Evolutionary conservation across 2,888 invertebrate species (phyloP).

Genomic region (Luperina nickerlii): DNA sequence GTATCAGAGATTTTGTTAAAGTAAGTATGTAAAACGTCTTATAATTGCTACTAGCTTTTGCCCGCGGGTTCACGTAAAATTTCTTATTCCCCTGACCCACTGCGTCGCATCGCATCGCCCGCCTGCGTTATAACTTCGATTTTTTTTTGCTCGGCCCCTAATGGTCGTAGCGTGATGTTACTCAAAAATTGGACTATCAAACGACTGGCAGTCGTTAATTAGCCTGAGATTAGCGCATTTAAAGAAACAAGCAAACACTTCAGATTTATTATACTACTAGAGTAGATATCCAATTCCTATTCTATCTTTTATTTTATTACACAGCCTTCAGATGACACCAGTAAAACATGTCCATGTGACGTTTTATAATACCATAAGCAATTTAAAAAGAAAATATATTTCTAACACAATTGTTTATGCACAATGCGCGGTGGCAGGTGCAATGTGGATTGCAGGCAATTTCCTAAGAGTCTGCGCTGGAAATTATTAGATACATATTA

Average conservation of each 20-base stretch:
- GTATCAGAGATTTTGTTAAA: too few species aligned
- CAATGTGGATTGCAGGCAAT: slow-evolving; percentile 72
- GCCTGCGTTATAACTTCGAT: not conserved
- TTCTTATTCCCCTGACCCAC: not conserved
- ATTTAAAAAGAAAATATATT: slow-evolving; percentile 43
- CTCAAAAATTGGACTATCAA: not conserved
- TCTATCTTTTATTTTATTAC: not conserved
- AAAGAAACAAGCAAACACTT: too few species aligned
- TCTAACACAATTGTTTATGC: slow-evolving; percentile 59
- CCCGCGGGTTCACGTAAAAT: not conserved
- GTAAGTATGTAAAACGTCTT: not conserved
- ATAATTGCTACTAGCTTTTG: not conserved
- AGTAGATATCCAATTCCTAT: not conserved
- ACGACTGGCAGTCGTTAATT: not conserved
- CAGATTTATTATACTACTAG: not conserved
- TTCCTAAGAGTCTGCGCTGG: slow-evolving; percentile 66
- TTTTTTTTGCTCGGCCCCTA: not conserved
- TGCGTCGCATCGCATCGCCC: not conserved
- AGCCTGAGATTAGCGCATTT: not conserved
- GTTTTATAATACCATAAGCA: slow-evolving; percentile 23
- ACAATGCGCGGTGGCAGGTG: slow-evolving; percentile 73
- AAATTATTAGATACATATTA: slow-evolving; percentile 71
- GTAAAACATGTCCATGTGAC: not conserved
- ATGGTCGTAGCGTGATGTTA: too few species aligned
- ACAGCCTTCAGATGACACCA: not conserved